phyloP scores from a whole-genome alignment of 2,888 invertebrate genomes.

The Smittia sp. region DNA sequence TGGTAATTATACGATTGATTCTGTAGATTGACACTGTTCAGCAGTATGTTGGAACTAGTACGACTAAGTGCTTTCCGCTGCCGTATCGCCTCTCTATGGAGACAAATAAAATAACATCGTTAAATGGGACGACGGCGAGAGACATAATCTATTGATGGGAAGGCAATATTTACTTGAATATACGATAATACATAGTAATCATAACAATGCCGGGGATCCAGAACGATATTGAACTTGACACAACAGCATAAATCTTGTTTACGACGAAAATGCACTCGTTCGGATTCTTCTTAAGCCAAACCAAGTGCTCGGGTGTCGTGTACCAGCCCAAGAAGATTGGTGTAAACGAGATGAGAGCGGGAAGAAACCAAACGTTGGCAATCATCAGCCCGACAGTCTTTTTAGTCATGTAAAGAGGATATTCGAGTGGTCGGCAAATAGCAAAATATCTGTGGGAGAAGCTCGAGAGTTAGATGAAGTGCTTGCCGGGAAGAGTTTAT shows the following conservation, averaged over 20 bases:
- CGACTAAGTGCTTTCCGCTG: constrained; percentile 78
- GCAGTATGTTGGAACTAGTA: constrained; percentile 80
- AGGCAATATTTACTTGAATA: constrained; percentile 57
- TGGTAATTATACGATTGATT: constrained; percentile 70
- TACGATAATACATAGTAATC: constrained; percentile 87
- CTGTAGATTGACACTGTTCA: constrained; percentile 81
- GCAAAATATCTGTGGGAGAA: constrained; percentile 78
- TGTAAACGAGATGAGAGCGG: constrained; percentile 87
- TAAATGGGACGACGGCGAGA: constrained; percentile 45
- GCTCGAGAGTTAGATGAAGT: constrained; percentile 13
- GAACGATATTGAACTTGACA: constrained; percentile 86
- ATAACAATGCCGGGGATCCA: constrained; percentile 92
- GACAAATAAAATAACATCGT: constrained; percentile 44
- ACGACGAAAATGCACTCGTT: constrained; percentile 80
- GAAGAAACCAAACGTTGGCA: constrained; percentile 87
- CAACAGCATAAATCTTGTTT: constrained; percentile 81
- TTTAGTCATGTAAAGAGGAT: constrained; percentile 89
- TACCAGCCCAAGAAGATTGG: constrained; percentile 96
- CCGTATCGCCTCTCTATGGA: constrained; percentile 70
- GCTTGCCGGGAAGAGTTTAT: too few relatives aligned
- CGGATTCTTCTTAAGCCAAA: constrained; percentile 58
- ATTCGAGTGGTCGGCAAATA: constrained; percentile 90
- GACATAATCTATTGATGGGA: neutral
- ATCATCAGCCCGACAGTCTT: constrained; percentile 76
- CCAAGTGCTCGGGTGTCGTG: constrained; percentile 76